Conservation (phyloP, 1,140 invertebrate species). For the Scaptomyza graminum region DNA sequence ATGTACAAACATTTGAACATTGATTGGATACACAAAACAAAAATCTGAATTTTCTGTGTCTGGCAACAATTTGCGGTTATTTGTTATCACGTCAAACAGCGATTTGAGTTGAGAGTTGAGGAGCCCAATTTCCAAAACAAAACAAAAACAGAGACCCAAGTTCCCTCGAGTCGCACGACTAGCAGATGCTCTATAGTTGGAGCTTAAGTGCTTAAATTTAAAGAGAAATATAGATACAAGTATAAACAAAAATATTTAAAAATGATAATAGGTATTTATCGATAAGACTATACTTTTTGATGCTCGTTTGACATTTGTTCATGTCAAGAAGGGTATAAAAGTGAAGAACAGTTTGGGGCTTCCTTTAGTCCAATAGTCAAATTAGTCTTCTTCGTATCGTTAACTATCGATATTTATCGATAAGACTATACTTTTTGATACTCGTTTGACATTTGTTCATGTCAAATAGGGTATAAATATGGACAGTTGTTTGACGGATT, state of each 20-base stretch:
- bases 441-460: too few relatives aligned
- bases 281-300: background rate
- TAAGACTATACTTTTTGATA: background rate
- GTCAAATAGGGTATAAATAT: constrained; percentile 1
- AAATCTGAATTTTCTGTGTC: constrained; percentile 55
- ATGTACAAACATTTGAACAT: constrained; percentile 64
- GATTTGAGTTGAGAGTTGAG: constrained; percentile 67
- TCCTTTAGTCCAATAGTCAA: too few relatives aligned
- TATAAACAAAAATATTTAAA: too few relatives aligned
- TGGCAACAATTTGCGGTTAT: constrained; percentile 75
- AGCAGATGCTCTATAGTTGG: background rate
- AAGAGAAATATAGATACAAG: too few relatives aligned
- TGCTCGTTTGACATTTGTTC: too few relatives aligned
- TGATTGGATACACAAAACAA: constrained; percentile 59
- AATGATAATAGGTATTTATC: constrained; percentile 23
- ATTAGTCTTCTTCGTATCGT: too few relatives aligned
- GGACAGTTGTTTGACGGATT: constrained; percentile 6
- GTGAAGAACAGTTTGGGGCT: too few relatives aligned
- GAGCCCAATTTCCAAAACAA: background rate
- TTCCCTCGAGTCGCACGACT: background rate
- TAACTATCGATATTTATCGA: constrained; percentile 26
- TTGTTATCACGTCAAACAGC: constrained; percentile 76
- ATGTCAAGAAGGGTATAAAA: background rate
- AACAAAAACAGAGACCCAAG: background rate
- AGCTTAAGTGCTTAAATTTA: background rate